phyloP scores from a whole-genome alignment of 2,888 invertebrate genomes.

The Drosophila demipolita region DNA sequence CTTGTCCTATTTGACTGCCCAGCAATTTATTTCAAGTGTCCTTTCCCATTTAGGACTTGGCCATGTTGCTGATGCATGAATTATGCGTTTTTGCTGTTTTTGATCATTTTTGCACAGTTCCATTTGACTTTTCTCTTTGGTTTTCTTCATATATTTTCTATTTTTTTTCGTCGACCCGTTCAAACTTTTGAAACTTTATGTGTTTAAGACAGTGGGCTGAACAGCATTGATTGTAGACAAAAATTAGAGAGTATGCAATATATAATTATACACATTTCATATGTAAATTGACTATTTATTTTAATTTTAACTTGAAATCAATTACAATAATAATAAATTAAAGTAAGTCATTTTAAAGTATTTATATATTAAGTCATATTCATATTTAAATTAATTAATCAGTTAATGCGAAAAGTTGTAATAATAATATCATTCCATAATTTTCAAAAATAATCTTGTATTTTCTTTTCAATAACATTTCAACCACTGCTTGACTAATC shows the following conservation, averaged over 20 bases:
- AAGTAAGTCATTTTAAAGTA: not conserved
- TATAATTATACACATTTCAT: too few species aligned
- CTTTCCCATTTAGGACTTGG: conserved; percentile 49
- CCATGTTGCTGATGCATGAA: conserved; percentile 76
- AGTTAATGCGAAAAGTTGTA: too few species aligned
- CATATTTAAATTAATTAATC: not conserved
- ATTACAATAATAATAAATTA: not conserved
- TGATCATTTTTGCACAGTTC: conserved; percentile 69
- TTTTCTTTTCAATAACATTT: not conserved
- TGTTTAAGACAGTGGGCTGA: conserved; percentile 36
- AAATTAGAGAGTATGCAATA: not conserved
- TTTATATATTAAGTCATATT: not conserved
- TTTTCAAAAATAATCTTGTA: not conserved
- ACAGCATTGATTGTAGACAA: not conserved
- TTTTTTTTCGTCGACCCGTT: conserved; percentile 16
- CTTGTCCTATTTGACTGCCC: conserved; percentile 34
- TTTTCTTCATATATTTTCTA: conserved; percentile 11
- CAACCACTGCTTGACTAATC: conserved; percentile 13
- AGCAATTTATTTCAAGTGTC: conserved; percentile 71
- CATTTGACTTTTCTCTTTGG: conserved; percentile 33
- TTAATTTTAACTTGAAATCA: too few species aligned
- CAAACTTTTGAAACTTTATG: conserved; percentile 55
- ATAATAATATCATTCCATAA: not conserved
- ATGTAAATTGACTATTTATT: too few species aligned
- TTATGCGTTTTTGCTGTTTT: conserved; percentile 78